Percentiles rank a stretch among this genome's conserved stretches.
These are phyloP conservation scores for Embidobia sp. DNA, from an alignment of 2,888 invertebrate species.

Conservation along the genomic window DNA sequence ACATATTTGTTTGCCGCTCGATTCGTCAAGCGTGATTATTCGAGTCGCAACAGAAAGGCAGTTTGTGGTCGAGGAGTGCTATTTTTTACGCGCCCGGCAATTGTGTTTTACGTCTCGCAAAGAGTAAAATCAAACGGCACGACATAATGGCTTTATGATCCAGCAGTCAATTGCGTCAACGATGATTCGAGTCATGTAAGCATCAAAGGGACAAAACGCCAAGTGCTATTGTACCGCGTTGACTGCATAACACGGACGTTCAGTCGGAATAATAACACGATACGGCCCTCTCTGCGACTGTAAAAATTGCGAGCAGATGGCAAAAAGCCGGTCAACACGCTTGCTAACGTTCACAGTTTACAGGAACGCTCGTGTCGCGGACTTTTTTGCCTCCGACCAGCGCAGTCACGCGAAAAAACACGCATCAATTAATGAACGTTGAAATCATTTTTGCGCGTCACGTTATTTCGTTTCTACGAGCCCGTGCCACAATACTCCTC, in stretches of 20 bases:
- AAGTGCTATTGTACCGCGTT: constrained; percentile 32
- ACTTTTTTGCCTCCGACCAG: constrained; percentile 15
- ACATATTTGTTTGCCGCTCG: constrained; percentile 5
- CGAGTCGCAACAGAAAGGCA: constrained; percentile 3
- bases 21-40: constrained; percentile 18
- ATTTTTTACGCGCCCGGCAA: constrained; percentile 3
- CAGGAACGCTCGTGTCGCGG: constrained; percentile 10
- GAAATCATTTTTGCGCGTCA: constrained; percentile 12
- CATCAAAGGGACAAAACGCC: constrained; percentile 36
- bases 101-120: constrained; percentile 16
- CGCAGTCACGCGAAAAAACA: constrained; percentile 2
- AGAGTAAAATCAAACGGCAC: constrained; percentile 30
- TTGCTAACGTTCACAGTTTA: constrained; percentile 35
- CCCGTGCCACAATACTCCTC: background rate
- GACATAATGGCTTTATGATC: constrained; percentile 43
- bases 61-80: constrained; percentile 5
- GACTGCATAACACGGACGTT: constrained; percentile 48
- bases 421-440: constrained; percentile 21
- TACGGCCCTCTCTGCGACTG: constrained; percentile 25
- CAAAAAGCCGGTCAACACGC: constrained; percentile 51
- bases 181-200: constrained; percentile 52
- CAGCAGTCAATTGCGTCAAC: constrained; percentile 40
- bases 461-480: constrained; percentile 12
- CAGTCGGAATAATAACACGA: constrained; percentile 50
- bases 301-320: constrained; percentile 49